Percentiles rank a stretch among this genome's conserved stretches.
These are phyloP conservation scores for Papilio polyxenes DNA, from an alignment of 1,140 invertebrate genomes.

Conservation along the genomic window DNA sequence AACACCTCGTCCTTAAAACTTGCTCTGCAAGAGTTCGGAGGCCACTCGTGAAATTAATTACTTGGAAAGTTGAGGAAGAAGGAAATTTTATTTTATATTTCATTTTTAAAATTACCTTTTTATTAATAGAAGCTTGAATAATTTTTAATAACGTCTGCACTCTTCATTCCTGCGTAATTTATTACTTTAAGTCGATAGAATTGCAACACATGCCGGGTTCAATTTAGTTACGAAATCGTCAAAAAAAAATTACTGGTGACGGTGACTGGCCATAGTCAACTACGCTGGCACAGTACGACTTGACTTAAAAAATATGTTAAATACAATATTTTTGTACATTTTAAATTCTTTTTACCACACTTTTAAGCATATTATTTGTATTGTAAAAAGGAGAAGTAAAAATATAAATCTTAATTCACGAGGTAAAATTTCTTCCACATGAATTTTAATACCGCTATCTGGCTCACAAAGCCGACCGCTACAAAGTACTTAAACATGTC, in stretches of 20 bases:
- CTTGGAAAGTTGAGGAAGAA: conserved; percentile 28
- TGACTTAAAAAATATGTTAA: no score
- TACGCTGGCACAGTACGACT: no score
- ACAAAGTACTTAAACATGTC: conserved; percentile 23
- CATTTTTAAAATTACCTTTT: background rate
- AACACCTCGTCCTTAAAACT: conserved; percentile 39
- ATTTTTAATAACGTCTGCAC: background rate
- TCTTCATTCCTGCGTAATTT: background rate
- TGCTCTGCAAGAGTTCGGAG: conserved; percentile 27
- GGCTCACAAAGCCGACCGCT: conserved; percentile 6
- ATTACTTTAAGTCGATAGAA: background rate
- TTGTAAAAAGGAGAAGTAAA: background rate
- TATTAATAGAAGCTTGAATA: background rate
- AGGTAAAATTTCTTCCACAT: conserved; percentile 3
- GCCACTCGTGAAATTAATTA: conserved; percentile 40
- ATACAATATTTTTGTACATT: no score
- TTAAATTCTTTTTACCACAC: background rate
- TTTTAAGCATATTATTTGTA: background rate
- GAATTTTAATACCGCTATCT: conserved; percentile 21
- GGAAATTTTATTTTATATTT: background rate
- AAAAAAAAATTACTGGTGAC: no score
- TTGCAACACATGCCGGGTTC: background rate
- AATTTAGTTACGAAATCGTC: no score
- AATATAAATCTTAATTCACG: background rate
- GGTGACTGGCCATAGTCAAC: no score